phyloP scores from a whole-genome alignment of 1,140 invertebrate genomes.

The Magallana ariakensis region DNA sequence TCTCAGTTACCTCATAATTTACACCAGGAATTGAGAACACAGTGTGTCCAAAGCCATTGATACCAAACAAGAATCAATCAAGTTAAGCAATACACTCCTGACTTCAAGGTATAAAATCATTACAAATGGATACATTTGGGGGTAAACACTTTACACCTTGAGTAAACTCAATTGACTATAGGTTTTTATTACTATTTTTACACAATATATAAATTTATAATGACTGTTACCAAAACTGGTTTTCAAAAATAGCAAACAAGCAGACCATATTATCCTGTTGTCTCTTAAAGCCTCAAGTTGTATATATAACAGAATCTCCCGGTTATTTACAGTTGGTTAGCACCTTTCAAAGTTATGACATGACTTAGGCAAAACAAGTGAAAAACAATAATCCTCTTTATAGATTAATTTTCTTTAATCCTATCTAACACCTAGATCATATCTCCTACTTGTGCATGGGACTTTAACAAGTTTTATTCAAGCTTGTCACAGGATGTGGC shows the following conservation, averaged over 20 bases:
- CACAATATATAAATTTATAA: background rate
- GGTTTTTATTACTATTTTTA: background rate
- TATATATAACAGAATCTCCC: background rate
- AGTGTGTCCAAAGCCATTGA: background rate
- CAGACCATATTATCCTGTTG: background rate
- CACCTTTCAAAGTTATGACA: background rate
- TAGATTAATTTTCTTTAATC: slow-evolving; percentile 30
- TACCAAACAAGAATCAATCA: background rate
- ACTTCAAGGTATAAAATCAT: background rate
- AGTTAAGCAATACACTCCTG: background rate
- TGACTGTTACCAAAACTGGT: background rate
- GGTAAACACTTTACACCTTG: background rate
- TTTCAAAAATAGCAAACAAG: background rate
- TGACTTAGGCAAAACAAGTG: slow-evolving; percentile 8
- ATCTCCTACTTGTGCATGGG: slow-evolving; percentile 24
- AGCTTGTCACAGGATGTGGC: slow-evolving; percentile 15
- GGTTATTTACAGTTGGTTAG: background rate
- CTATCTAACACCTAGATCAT: slow-evolving; percentile 3
- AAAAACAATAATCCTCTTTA: slow-evolving; percentile 28
- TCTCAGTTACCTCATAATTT: background rate
- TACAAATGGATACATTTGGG: background rate
- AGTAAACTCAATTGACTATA: background rate
- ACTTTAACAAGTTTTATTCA: slow-evolving; percentile 8
- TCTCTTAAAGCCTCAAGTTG: background rate
- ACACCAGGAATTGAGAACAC: background rate